Percentiles rank a stretch among this genome's conserved stretches.
Evolutionary conservation across 2,113 vertebrate species (phyloP).

Genomic region (Catharus bicknelli): DNA sequence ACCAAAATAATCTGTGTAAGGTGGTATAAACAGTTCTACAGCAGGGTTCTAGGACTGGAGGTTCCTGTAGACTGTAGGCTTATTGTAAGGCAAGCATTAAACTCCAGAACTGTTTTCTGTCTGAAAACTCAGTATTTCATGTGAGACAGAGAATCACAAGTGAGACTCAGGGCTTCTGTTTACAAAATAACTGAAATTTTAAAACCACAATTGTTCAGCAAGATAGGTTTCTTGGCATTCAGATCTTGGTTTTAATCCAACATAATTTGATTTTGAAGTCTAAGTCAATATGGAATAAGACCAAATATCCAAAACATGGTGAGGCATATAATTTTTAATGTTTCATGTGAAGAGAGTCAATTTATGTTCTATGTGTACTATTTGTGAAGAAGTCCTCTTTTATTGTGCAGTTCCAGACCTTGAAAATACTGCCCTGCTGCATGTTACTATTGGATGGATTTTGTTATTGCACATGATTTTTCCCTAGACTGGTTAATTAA

Average conservation of each 20-base stretch:
- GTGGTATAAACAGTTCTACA: fast-evolving
- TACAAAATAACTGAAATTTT: neutral
- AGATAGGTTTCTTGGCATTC: neutral
- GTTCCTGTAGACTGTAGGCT: neutral
- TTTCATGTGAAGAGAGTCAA: neutral
- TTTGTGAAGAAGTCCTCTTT: neutral
- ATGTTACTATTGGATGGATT: neutral
- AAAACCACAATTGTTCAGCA: neutral
- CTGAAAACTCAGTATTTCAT: neutral
- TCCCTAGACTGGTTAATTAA: neutral
- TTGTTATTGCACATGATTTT: neutral
- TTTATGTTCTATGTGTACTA: neutral
- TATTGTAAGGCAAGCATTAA: neutral
- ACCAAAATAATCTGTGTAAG: neutral
- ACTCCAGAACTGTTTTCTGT: neutral
- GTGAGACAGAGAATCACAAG: neutral
- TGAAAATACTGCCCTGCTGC: neutral
- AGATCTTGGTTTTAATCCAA: neutral
- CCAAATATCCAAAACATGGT: neutral
- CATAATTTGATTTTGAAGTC: neutral
- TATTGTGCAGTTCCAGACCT: neutral
- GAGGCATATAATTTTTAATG: neutral
- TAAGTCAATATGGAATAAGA: neutral
- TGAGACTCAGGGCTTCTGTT: neutral
- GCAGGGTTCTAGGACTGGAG: neutral